Conservation (phyloP, 92 coral and sea anemone species). For the Epizoanthus scotinus region DNA sequence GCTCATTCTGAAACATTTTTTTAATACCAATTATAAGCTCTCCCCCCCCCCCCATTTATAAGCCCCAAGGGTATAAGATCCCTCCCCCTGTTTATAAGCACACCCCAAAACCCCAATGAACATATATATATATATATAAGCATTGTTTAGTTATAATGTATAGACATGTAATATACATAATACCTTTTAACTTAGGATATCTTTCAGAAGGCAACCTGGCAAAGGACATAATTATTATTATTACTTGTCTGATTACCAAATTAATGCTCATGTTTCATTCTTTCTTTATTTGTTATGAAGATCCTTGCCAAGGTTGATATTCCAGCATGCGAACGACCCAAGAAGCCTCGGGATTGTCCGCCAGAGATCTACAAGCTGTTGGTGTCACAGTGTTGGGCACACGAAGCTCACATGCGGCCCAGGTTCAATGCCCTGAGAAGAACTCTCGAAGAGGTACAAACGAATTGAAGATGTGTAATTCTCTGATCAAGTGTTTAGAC, state of each 20-base stretch:
- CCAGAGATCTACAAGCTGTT: slow-evolving; percentile 74
- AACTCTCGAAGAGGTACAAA: slow-evolving; percentile 62
- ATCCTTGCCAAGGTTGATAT: slow-evolving; percentile 82
- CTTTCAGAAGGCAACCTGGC: neutral
- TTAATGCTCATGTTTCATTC: neutral
- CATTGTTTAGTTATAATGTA: no score
- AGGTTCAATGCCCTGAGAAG: slow-evolving; percentile 73
- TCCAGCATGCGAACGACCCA: slow-evolving; percentile 87
- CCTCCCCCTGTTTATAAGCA: no score
- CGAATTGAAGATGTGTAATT: no score
- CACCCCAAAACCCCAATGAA: no score
- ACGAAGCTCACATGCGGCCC: slow-evolving; percentile 75
- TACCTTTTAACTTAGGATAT: no score
- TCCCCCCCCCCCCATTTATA: no score
- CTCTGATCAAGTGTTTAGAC: neutral
- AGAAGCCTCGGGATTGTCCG: slow-evolving; percentile 91
- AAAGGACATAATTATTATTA: neutral
- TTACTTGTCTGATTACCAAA: no score
- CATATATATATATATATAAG: no score
- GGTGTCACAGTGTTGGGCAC: slow-evolving; percentile 82
- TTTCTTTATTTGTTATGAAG: slow-evolving; percentile 28
- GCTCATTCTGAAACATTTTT: no score
- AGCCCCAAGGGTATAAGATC: no score
- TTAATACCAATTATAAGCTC: no score
- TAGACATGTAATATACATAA: no score